Conservation (phyloP, 2,113 vertebrate genomes). For the Burhinus bistriatus region DNA sequence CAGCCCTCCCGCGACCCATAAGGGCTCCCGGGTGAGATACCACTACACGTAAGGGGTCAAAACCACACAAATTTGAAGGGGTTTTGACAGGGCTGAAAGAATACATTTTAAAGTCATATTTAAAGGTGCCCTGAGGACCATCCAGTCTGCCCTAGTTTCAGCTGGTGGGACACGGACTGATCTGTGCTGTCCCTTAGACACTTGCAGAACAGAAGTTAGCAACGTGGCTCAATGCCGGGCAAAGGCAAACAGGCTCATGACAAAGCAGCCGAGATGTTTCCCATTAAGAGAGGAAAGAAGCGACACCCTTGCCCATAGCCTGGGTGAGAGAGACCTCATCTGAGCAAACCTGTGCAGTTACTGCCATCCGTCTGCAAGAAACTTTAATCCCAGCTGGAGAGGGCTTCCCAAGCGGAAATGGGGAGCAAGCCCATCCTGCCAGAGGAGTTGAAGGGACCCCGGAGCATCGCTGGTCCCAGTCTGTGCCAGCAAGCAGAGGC, state of each 20-base stretch:
- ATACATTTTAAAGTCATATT: background rate
- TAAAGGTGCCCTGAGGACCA: background rate
- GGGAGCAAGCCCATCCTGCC: background rate
- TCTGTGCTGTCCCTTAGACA: background rate
- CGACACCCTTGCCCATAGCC: too few relatives aligned
- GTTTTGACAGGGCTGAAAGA: background rate
- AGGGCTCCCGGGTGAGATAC: background rate
- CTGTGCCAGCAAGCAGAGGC: background rate
- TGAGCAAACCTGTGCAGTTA: background rate
- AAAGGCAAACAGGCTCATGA: background rate
- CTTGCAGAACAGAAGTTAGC: background rate
- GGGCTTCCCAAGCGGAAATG: background rate
- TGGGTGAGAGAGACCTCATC: background rate
- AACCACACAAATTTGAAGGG: background rate
- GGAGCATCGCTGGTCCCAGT: background rate
- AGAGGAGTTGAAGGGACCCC: too few relatives aligned
- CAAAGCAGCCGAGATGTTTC: background rate
- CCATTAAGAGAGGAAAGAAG: background rate
- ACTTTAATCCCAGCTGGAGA: background rate
- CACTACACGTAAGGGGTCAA: accelerated
- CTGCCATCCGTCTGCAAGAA: background rate
- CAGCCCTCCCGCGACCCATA: accelerated
- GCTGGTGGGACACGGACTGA: background rate
- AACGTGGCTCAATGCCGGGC: accelerated
- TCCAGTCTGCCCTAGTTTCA: background rate